These are phyloP conservation scores for Nemoura dubitans DNA, from an alignment of 2,888 invertebrate species.

Conservation along the genomic window DNA sequence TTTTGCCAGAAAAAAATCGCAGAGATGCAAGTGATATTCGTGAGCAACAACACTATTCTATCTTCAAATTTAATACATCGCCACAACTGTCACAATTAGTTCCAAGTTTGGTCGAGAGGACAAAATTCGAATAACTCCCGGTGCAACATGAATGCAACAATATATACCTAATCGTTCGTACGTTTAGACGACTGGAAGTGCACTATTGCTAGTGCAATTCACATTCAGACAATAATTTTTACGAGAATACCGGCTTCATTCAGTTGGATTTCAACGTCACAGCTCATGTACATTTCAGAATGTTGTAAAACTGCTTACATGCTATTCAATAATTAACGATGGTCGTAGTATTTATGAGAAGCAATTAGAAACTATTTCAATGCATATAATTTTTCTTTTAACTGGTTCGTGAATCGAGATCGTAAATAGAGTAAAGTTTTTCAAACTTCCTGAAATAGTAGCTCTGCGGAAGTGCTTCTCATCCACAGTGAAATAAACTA, in stretches of 20 bases:
- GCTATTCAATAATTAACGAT: slow-evolving; percentile 21
- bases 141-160: neutral
- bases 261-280: neutral
- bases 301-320: slow-evolving; percentile 19
- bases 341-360: neutral
- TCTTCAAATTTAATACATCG: neutral
- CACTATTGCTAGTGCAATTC: neutral
- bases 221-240: neutral
- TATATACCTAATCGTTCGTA: neutral
- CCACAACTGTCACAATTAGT: neutral
- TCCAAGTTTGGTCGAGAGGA: neutral
- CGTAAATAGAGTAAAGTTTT: neutral
- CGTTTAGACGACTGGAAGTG: neutral
- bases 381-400: slow-evolving; percentile 13
- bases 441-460: slow-evolving; percentile 19
- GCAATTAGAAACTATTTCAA: slow-evolving; percentile 30
- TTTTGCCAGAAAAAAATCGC: neutral
- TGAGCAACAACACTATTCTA: neutral
- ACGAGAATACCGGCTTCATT: neutral
- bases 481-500: neutral
- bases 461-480: neutral
- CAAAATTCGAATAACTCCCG: neutral
- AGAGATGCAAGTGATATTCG: neutral
- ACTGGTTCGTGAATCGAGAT: neutral
- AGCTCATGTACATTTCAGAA: neutral